Base-by-base conservation (phyloP, 2,888 invertebrate species). In the Microdon myrmicae region DNA sequence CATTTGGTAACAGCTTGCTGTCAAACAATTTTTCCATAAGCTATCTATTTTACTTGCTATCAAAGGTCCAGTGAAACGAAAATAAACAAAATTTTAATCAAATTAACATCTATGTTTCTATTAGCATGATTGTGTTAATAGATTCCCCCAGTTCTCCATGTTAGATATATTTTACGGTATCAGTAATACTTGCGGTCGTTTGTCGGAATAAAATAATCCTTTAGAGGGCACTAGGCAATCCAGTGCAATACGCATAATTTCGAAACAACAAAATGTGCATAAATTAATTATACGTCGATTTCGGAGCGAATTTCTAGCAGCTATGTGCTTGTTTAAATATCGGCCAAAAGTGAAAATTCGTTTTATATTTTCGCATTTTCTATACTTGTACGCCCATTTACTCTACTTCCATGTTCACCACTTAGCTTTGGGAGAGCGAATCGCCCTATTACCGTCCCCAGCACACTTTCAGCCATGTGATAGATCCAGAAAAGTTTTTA, bases 401-500 rank as follows among this genome's bases (percentile, higher is more conserved):
- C 28, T 44, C 7, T 10, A 56, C 19, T 32, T 64, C 23, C 43
- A 19, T 5, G 28, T 44, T 14, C 35, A 64, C 5, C 35, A 64
- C 5, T 38, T 53, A 23, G 37, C 34, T 25, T 37, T 22, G 29
- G 17, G 51, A 17, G 71, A 72, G 45, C 69, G 71, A 35, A 70
- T 69, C 35, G 68, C 71, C 25, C 68, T 75, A 25, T 37, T 68
- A 34, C 71, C 71, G 31, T 69, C 74, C 25, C 69, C 68, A 14
- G 70, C 72, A 25, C 72, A 70, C 44, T 69, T 72, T 53, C 74
- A 73, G 17, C 79, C 80, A 25, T 93, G 93, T 82, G 91, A 93
- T 83, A 90, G 90, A 75, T 88, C 90, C 60, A 85, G 93, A 71
- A 87, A 89, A 77, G 87, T 92, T 28, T 89, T 92, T 72, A 89